Base-by-base conservation (phyloP, 2,888 invertebrate genomes). In the Lasioglossum calceatum region DNA sequence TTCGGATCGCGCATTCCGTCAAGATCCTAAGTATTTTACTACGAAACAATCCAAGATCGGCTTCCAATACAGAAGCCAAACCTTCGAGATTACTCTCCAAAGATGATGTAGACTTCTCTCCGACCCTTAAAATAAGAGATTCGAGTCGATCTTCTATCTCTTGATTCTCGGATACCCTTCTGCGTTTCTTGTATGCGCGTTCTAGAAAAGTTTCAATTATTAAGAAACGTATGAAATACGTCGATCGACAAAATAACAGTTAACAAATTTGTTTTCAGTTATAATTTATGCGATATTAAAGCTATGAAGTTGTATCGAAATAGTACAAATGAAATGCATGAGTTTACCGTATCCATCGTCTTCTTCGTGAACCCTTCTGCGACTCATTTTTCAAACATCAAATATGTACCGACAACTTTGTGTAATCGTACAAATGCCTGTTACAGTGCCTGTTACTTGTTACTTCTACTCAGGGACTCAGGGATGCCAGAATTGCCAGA, bases 41-140 rank as follows among this genome's bases (percentile, higher is more conserved):
- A 73, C 99, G 97, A 95, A 99, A 99, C 79, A 98, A 98, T 80
- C 98, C 98, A 90, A 99, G 96, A 95, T 99, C 99, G 0, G 98
- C 98, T 96, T 99, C 99, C 82, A 99, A 95, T 14, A 99, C 99
- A 87, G 98, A 98, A 0, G 99, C 99, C 85, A 99, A 96, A 1
- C 99, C 99, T 95, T 99, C 99, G 87, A 99, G 96, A 95, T 99
- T 99, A 92, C 98, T 99, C 95, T 99, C 99, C 90, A 99, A 96
- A 16, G 99, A 99, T 0, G 99, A 98, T 44, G 98, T 98, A 93
- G 98, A 99, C 96, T 99, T 99, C 95, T 99, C 99, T 77, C 99
- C 99, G 77, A 99, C 99, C 92, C 99, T 97, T 50, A 98, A 96
- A 92, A 99, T 99, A 1, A 99, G 96, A 42, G 98, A 98, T 95